Percentiles rank a stretch among this genome's conserved stretches.
These are phyloP conservation scores for Bovichtus variegatus DNA, from an alignment of 2,797 vertebrate genomes.

Conservation along the genomic window DNA sequence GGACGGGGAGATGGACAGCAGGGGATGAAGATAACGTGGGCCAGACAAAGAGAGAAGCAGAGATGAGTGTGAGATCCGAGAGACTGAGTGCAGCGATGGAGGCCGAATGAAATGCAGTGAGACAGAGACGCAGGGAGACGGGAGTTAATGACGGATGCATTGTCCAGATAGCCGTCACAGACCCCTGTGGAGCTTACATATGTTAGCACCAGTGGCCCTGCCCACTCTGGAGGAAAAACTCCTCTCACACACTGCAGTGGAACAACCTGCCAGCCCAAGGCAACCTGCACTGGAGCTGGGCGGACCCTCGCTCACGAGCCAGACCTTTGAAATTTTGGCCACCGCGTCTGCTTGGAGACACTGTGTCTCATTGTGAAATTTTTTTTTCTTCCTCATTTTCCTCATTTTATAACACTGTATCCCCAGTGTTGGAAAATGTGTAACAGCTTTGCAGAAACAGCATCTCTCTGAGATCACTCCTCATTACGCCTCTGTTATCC, in stretches of 20 bases:
- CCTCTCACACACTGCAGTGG: constrained; percentile 66
- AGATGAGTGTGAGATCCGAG: constrained; percentile 57
- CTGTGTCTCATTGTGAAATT: constrained; percentile 76
- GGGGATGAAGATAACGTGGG: constrained; percentile 75
- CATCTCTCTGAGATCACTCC: constrained; percentile 60
- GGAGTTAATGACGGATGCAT: constrained; percentile 74
- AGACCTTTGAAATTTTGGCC: constrained; percentile 76
- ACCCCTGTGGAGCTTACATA: constrained; percentile 76
- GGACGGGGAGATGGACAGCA: constrained; percentile 75
- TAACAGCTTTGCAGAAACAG: constrained; percentile 66
- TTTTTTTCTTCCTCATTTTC: constrained; percentile 29
- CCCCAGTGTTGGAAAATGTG: constrained; percentile 74
- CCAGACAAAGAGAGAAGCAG: constrained; percentile 70
- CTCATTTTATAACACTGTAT: constrained; percentile 53
- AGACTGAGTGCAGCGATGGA: constrained; percentile 43
- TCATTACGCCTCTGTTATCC: constrained; percentile 56
- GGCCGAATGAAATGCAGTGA: constrained; percentile 57
- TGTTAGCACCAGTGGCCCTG: constrained; percentile 69
- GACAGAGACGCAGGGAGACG: constrained; percentile 47
- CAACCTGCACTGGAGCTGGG: constrained; percentile 76
- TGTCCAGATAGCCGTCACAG: constrained; percentile 66
- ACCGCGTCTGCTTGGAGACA: constrained; percentile 71
- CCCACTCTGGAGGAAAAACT: constrained; percentile 67
- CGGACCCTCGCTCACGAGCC: constrained; percentile 69
- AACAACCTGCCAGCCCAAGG: constrained; percentile 73